These are phyloP conservation scores for Pterois miles DNA, from an alignment of 2,797 vertebrate species.

Conservation along the genomic window DNA sequence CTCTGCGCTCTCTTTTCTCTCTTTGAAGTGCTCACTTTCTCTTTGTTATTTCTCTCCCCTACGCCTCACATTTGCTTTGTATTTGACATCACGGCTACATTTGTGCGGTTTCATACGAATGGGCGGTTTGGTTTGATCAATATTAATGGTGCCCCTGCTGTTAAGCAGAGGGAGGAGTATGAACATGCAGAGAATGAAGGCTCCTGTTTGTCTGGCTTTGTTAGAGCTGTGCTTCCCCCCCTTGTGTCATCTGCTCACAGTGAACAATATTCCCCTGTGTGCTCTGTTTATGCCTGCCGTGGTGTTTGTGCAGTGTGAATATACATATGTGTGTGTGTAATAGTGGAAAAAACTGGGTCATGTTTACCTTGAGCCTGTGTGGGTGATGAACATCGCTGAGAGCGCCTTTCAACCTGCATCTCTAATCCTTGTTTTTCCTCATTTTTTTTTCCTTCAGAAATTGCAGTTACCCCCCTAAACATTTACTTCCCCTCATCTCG, in stretches of 20 bases:
- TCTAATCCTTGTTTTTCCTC: slow-evolving; percentile 13
- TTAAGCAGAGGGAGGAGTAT: background rate
- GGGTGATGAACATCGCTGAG: slow-evolving; percentile 37
- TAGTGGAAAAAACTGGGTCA: slow-evolving; percentile 53
- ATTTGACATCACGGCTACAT: slow-evolving; percentile 12
- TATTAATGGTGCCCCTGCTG: slow-evolving; percentile 41
- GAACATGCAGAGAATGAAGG: slow-evolving; percentile 34
- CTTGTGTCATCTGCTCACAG: slow-evolving; percentile 28
- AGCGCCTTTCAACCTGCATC: slow-evolving; percentile 17
- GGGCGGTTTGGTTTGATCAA: slow-evolving; percentile 29
- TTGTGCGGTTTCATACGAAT: slow-evolving; percentile 2
- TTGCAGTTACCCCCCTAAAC: background rate
- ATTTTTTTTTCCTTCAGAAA: background rate
- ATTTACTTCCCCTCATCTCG: slow-evolving; percentile 4
- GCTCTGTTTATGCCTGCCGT: slow-evolving; percentile 25
- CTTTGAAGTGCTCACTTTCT: slow-evolving; percentile 29
- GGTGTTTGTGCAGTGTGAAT: slow-evolving; percentile 4
- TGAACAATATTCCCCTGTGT: slow-evolving; percentile 15
- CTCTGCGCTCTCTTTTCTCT: background rate
- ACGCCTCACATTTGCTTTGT: background rate
- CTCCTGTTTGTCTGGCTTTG: slow-evolving; percentile 57
- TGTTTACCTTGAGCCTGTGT: slow-evolving; percentile 51
- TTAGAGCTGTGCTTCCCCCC: background rate
- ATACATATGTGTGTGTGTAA: background rate
- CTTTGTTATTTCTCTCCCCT: background rate